Base-by-base conservation (phyloP, 2,113 vertebrate species). In the Xenopus borealis region DNA sequence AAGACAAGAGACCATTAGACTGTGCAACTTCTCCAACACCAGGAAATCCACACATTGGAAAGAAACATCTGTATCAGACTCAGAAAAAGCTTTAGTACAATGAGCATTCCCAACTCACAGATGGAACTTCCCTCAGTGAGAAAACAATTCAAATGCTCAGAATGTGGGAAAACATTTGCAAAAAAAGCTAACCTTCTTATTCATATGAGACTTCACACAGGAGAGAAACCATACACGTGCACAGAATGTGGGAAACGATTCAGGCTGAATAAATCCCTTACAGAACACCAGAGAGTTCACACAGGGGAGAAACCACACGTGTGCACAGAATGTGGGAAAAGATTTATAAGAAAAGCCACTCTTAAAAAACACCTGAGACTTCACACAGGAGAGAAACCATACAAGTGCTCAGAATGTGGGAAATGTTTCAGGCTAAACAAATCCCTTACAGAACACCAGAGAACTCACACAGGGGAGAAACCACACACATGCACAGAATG, bases 301-400 rank as follows among this genome's bases (percentile, higher is more conserved):
- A 16, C 65, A 0, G 83, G 79, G 2, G 83, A 84, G 64, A 81
- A 67, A 66, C 78, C 82, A 10, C 83, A 77, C 40, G 33, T n/a
- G 10, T 81, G 83, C 14, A 46, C 10, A 8, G 62, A 64, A 55
- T 80, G 83, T 1, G 69, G 55, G 4, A 69, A 69, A n/a, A 19
- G 20, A 17, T 89, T 89, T 82, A 84, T 84, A 20, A 83, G 82
- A 80, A 88, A 87, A 72, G 83, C 86, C 50, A 84, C 86, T 75
- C 86, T 89, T 59, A 83, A 86, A 72, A 83, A 80, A 23, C 87
- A 86, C 73, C 85, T 79, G 73, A 85, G 85, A 50, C 85, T 82
- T 58, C 82, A 80, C 59, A 59, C 80, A 45, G 20, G 63, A 46
- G 80, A 71, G 17, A 68, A 0, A 78, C 79, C 9, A 78, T 82